Evolutionary conservation across 1,140 invertebrate species (phyloP).

Genomic region (Cepaea nemoralis): DNA sequence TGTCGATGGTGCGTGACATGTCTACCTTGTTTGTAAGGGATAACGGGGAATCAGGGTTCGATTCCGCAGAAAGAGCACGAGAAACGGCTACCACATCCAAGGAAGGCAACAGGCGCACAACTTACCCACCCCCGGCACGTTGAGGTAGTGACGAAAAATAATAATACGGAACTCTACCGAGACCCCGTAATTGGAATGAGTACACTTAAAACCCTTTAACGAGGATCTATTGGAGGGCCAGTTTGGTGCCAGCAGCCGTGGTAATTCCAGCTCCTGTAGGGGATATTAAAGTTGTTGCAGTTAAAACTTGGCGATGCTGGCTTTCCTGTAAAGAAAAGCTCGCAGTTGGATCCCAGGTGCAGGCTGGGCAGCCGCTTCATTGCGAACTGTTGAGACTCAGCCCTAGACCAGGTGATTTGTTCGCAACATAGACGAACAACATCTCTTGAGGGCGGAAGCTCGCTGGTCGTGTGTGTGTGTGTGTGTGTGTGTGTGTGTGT

Average conservation of each 20-base stretch:
- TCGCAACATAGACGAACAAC: too few species aligned
- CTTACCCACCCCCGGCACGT: background rate
- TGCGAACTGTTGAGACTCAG: background rate
- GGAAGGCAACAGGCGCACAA: conserved; percentile 79
- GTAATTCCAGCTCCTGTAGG: conserved; percentile 7
- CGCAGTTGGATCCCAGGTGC: conserved; percentile 6
- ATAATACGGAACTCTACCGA: background rate
- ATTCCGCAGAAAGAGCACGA: too few species aligned
- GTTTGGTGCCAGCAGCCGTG: conserved; percentile 10
- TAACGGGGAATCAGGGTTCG: too few species aligned
- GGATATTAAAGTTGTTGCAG: conserved; percentile 5
- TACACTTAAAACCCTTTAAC: background rate
- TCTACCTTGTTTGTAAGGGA: too few species aligned
- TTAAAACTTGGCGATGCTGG: too few species aligned
- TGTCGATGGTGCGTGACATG: too few species aligned
- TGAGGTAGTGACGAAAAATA: conserved; percentile 6
- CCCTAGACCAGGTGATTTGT: too few species aligned
- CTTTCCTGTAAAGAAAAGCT: too few species aligned
- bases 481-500: too few species aligned
- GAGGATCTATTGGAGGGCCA: conserved; percentile 11
- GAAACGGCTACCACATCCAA: conserved; percentile 91
- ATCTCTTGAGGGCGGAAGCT: too few species aligned
- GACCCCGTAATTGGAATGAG: conserved; percentile 9
- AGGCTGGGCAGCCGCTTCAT: background rate
- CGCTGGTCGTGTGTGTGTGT: too few species aligned